phyloP scores from a whole-genome alignment of 2,113 vertebrate species.

The Microcebus jonahi region DNA sequence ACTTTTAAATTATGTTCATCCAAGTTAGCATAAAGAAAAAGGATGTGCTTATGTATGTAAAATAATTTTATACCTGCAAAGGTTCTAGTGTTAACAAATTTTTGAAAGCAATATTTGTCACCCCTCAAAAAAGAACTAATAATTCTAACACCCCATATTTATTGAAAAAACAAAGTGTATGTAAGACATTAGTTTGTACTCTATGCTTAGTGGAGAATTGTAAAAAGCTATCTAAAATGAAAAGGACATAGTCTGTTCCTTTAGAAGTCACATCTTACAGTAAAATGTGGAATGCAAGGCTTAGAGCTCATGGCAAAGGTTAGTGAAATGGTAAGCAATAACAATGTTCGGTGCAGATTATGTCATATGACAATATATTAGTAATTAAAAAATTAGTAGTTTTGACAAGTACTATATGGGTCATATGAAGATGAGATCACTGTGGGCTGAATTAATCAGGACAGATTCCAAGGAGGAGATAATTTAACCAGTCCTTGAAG shows the following conservation, averaged over 20 bases:
- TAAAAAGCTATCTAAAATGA: background rate
- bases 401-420: background rate
- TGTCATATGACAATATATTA: background rate
- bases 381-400: conserved; percentile 9
- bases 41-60: background rate
- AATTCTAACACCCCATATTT: background rate
- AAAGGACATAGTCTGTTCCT: background rate
- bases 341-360: background rate
- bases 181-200: background rate
- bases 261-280: background rate
- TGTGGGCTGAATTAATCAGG: conserved; percentile 6
- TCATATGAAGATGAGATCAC: background rate
- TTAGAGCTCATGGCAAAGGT: background rate
- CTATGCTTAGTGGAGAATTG: background rate
- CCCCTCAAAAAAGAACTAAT: background rate
- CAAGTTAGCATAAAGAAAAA: background rate
- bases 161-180: background rate
- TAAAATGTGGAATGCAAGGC: background rate
- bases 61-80: background rate
- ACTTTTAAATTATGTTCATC: background rate
- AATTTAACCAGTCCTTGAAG: conserved; percentile 29
- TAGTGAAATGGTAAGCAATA: conserved; percentile 10
- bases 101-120: background rate
- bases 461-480: background rate
- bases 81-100: background rate